Evolutionary conservation across 2,113 vertebrate species (phyloP).

Genomic region (Oryctolagus cuniculus): mOryCun1.1 NC_091437.1:57818001-57818500

Average conservation of each 20-base stretch:
- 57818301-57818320: conserved; percentile 17
- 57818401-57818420: conserved; percentile 3
- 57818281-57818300: not conserved
- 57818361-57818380: not conserved
- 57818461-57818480: conserved; percentile 56
- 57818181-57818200: not conserved
- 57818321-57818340: not conserved
- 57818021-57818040: not conserved
- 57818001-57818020: not conserved
- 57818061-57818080: not conserved
- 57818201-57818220: not conserved
- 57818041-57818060: not conserved
- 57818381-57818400: not conserved
- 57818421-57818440: conserved; percentile 56
- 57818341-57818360: not conserved
- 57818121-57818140: not conserved
- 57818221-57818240: not conserved
- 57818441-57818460: conserved; percentile 24
- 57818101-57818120: not conserved
- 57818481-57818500: conserved; percentile 3
- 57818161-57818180: not conserved
- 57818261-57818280: conserved; percentile 1
- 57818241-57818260: not conserved
- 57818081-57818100: not conserved
- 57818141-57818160: not conserved